Percentiles rank a stretch among this genome's conserved stretches.
phyloP scores from a whole-genome alignment of 2,888 invertebrate species.

The Plagiodera versicolora region DNA sequence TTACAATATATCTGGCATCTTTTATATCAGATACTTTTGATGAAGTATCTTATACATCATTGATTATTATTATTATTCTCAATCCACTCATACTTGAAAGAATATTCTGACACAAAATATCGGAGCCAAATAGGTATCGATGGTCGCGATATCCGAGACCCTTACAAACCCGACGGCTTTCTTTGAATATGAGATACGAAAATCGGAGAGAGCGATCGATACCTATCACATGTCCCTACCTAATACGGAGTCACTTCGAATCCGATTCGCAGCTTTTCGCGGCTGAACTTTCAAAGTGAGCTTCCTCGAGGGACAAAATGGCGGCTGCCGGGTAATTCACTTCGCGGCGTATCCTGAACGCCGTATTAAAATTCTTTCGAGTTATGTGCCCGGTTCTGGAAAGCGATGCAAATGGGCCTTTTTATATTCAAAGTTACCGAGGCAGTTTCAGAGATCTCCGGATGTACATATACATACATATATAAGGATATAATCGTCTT shows the following conservation, averaged over 20 bases:
- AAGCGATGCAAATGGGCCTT: slow-evolving; percentile 50
- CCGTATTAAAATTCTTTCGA: slow-evolving; percentile 44
- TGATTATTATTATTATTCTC: no score
- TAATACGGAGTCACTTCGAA: slow-evolving; percentile 48
- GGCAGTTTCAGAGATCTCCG: slow-evolving; percentile 22
- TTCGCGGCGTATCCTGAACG: slow-evolving; percentile 47
- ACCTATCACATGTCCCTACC: slow-evolving; percentile 47
- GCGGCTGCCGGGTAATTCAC: slow-evolving; percentile 41
- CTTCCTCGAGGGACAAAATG: slow-evolving; percentile 51
- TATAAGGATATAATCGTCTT: slow-evolving; percentile 14
- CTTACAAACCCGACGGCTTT: slow-evolving; percentile 37
- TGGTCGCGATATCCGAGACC: slow-evolving; percentile 31
- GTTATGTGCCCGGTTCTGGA: slow-evolving; percentile 38
- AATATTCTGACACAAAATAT: neutral
- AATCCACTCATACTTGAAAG: neutral
- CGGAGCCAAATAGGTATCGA: slow-evolving; percentile 16
- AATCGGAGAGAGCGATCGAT: slow-evolving; percentile 40
- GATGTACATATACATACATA: slow-evolving; percentile 17
- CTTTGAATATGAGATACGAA: slow-evolving; percentile 41
- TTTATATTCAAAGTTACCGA: slow-evolving; percentile 42
- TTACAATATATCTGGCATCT: no score
- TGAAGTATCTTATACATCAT: no score
- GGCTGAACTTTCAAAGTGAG: slow-evolving; percentile 49
- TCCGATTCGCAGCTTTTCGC: slow-evolving; percentile 37
- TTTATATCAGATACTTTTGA: no score